Evolutionary conservation across 2,113 vertebrate species (phyloP).

Genomic region (Riparia riparia): DNA sequence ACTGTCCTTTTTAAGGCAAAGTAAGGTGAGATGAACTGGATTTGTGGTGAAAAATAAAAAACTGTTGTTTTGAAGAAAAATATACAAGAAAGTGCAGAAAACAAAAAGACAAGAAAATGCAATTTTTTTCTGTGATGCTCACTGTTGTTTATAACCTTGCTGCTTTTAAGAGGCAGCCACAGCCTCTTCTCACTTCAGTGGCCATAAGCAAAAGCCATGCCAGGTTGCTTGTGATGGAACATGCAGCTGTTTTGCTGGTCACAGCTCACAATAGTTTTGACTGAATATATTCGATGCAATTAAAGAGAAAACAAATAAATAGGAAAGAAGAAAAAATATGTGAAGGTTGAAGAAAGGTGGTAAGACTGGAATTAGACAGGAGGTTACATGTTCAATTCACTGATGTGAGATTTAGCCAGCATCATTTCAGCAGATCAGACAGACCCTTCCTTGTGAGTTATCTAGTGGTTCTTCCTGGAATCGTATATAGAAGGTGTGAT

Average conservation of each 20-base stretch:
- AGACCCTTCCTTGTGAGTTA: background rate
- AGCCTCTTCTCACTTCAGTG: background rate
- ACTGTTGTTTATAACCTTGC: background rate
- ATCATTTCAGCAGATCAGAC: background rate
- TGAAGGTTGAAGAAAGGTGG: background rate
- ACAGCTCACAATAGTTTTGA: background rate
- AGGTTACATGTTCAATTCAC: background rate
- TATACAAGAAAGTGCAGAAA: background rate
- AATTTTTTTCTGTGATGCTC: background rate
- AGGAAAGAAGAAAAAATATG: background rate
- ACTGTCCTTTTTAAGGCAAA: background rate
- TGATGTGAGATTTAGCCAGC: background rate
- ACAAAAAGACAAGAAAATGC: background rate
- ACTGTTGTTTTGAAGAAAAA: background rate
- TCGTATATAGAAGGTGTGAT: background rate
- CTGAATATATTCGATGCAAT: background rate
- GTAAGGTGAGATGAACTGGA: background rate
- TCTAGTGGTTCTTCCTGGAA: background rate
- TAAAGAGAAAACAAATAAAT: background rate
- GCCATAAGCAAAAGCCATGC: background rate
- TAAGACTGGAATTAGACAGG: background rate
- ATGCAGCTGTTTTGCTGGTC: background rate
- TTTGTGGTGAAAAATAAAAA: background rate
- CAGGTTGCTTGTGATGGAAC: background rate
- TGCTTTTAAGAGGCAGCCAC: background rate